Evolutionary conservation across 1,140 invertebrate genomes (phyloP).

Genomic region (Drosophila ananassae): DNA sequence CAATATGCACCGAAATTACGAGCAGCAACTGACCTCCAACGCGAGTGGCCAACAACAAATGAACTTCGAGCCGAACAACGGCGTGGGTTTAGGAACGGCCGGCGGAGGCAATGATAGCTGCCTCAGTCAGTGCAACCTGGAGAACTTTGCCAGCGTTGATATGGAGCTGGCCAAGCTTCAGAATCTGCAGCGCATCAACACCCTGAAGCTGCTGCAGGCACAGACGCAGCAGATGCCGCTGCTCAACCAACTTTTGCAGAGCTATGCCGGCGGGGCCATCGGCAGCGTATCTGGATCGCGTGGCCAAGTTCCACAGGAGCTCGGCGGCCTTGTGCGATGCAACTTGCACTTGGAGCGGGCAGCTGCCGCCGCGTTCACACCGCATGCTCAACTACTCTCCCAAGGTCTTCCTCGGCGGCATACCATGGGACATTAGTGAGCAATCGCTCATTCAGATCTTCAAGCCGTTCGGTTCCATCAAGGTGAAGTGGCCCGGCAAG

Average conservation of each 20-base stretch:
- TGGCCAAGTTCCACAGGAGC: conserved; percentile 90
- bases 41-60: conserved; percentile 46
- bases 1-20: conserved; percentile 57
- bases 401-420: conserved; percentile 96
- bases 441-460: conserved; percentile 91
- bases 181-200: conserved; percentile 84
- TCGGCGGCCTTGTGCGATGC: conserved; percentile 90
- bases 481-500: conserved; percentile 97
- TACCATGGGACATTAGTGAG: conserved; percentile 98
- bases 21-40: conserved; percentile 52
- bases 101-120: conserved; percentile 34
- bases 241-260: conserved; percentile 72
- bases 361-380: conserved; percentile 89
- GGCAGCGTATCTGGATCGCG: conserved; percentile 86
- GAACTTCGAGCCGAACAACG: conserved; percentile 55
- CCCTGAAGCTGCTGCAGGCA: conserved; percentile 84
- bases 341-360: conserved; percentile 95
- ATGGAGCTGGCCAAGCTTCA: conserved; percentile 84
- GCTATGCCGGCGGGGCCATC: conserved; percentile 57
- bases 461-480: conserved; percentile 92
- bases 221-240: conserved; percentile 81
- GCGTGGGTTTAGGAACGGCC: conserved; percentile 12
- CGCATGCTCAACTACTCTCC: conserved; percentile 88
- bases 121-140: conserved; percentile 53
- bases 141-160: conserved; percentile 73